Percentiles rank a stretch among this genome's conserved stretches.
phyloP scores from a whole-genome alignment of 2,797 vertebrate genomes.

The Sebastes elongatus region DNA sequence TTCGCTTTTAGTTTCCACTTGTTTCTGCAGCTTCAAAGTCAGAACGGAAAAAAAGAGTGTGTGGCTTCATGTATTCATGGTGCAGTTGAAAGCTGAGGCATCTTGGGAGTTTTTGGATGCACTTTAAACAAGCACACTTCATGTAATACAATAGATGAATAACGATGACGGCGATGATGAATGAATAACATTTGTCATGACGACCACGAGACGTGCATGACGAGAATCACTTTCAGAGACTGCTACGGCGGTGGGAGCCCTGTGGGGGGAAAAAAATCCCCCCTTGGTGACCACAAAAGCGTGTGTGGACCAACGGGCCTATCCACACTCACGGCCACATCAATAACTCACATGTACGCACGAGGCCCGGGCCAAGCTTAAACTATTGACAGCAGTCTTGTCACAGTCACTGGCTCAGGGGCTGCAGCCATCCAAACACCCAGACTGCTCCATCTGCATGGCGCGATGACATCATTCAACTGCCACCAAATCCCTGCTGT shows the following conservation, averaged over 20 bases:
- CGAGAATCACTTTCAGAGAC: conserved; percentile 44
- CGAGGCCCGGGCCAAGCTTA: conserved; percentile 36
- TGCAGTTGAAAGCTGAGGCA: conserved; percentile 31
- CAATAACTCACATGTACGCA: conserved; percentile 61
- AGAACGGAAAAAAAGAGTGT: neutral
- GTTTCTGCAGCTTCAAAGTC: conserved; percentile 8
- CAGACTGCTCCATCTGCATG: conserved; percentile 53
- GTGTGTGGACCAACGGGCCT: conserved; percentile 47
- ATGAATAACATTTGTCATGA: conserved; percentile 57
- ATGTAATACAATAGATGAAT: conserved; percentile 41
- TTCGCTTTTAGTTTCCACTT: conserved; percentile 17
- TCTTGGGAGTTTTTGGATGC: conserved; percentile 42
- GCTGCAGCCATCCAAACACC: conserved; percentile 47
- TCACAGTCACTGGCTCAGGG: conserved; percentile 44
- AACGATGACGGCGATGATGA: conserved; percentile 40
- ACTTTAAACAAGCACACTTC: conserved; percentile 45
- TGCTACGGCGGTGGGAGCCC: conserved; percentile 32
- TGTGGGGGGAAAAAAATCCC: conserved; percentile 31
- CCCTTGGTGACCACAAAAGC: conserved; percentile 49
- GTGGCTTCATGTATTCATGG: neutral
- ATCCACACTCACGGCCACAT: conserved; percentile 54
- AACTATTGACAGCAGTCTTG: conserved; percentile 62
- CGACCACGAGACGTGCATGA: conserved; percentile 51
- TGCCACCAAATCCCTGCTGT: conserved; percentile 68
- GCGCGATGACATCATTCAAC: conserved; percentile 71